Evolutionary conservation across 2,888 invertebrate genomes (phyloP).

Genomic region (Liposcelis brunnea): DNA sequence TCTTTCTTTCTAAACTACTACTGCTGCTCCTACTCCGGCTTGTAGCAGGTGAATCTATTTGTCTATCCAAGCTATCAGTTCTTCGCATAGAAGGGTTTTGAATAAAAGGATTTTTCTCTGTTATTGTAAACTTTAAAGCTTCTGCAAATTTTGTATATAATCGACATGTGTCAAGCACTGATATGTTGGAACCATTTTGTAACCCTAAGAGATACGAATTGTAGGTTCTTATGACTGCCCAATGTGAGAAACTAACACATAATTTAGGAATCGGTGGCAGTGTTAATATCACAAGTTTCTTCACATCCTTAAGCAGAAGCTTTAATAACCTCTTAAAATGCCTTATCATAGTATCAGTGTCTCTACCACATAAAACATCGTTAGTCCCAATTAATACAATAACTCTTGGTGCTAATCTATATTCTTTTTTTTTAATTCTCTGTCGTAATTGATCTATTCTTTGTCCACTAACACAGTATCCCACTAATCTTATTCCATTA

Average conservation of each 20-base stretch:
- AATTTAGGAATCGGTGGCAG: slow-evolving; percentile 5
- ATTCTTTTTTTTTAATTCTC: not conserved
- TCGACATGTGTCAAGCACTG: too few relatives aligned
- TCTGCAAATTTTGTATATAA: too few relatives aligned
- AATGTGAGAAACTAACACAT: not conserved
- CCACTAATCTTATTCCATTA: not conserved
- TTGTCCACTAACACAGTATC: slow-evolving; percentile 7
- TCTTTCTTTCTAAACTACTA: too few relatives aligned
- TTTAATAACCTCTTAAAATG: not conserved
- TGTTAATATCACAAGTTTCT: not conserved
- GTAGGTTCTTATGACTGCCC: not conserved
- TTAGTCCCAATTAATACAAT: slow-evolving; percentile 2
- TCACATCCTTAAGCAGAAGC: not conserved
- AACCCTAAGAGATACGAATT: too few relatives aligned
- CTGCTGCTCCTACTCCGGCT: too few relatives aligned
- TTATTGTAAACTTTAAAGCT: too few relatives aligned
- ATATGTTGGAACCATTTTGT: too few relatives aligned
- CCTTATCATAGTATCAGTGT: not conserved
- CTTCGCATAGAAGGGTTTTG: too few relatives aligned
- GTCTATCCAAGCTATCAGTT: too few relatives aligned
- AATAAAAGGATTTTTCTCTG: too few relatives aligned
- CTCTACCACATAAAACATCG: not conserved
- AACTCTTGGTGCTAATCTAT: not conserved
- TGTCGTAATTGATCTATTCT: not conserved
- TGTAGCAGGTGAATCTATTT: too few relatives aligned